phyloP scores from a whole-genome alignment of 2,113 vertebrate genomes.

The Lutjanus erythropterus region DNA sequence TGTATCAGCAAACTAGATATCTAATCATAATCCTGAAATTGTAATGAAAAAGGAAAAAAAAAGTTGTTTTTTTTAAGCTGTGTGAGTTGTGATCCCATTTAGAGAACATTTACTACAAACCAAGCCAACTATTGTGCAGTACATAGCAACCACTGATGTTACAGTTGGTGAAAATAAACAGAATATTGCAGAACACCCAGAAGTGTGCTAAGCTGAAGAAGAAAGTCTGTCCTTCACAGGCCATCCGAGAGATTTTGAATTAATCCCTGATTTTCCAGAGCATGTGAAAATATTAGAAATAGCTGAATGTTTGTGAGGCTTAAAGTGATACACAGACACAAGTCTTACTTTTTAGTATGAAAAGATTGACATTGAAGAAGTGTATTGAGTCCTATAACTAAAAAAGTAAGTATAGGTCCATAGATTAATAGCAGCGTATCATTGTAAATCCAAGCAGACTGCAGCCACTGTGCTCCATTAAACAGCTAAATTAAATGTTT shows the following conservation, averaged over 20 bases:
- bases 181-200: neutral
- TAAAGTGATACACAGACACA: neutral
- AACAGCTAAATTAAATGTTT: neutral
- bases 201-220: neutral
- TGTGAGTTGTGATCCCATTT: neutral
- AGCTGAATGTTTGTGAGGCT: neutral
- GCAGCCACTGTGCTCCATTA: neutral
- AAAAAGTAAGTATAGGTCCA: neutral
- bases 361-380: neutral
- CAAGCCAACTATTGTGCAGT: neutral
- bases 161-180: neutral
- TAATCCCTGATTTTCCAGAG: neutral
- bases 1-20: neutral
- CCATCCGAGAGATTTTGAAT: neutral
- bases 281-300: neutral
- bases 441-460: neutral
- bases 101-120: neutral
- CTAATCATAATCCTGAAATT: neutral
- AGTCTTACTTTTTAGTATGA: neutral
- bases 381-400: neutral
- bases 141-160: neutral
- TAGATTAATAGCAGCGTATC: neutral
- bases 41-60: neutral
- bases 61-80: no score
- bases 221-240: neutral